Base-by-base conservation (phyloP, 2,888 invertebrate species). In the Thecophora atra region DNA sequence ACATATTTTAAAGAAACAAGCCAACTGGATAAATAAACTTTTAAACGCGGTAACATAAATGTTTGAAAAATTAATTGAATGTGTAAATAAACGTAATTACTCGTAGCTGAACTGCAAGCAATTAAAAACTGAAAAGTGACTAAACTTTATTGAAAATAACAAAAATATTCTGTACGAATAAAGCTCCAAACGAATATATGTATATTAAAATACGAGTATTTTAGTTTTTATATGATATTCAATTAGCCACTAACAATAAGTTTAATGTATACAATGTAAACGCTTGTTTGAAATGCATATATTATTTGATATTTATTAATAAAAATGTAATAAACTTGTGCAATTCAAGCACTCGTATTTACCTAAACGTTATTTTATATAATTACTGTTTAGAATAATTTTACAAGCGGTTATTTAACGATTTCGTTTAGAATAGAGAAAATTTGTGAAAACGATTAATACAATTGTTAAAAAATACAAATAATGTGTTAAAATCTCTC, bases 51-150 rank as follows among this genome's bases (percentile, higher is more conserved):
- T 24, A n/a, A 52, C n/a, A 63, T 7, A 68, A 70, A 15, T 30
- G n/a, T 52, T 51, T 24, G 19, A 28, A 30, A 62, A 52, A 17
- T 62, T 62, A 51, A 63, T 47, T 62, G 17, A 70, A 60, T 52
- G 62, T 70, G 60, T 60, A 70, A 60, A 70, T 70, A 62, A 62
- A 52, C 28, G 52, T 37, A 66, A 54, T 42, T 67, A 67, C 37
- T 67, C 56, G 21, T 67, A 67, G 42, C 54, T 67, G 56, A 52
- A 67, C 47, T 64, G 56, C 21, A 67, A 67, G 17, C 67, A 30
- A 52, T 54, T 51, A 66, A 66, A 52, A 44, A 44, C 3, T 42
- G 44, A 47, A 64, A 64, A 24, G 11, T 37, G 37, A 15, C 21
- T 17, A 54, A 42, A 54, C 13, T 37, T 21, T 67, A 58, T 67